Percentiles rank a stretch among this genome's conserved stretches.
Conservation (phyloP, 1,140 invertebrate genomes). For the Ephestia elutella region DNA sequence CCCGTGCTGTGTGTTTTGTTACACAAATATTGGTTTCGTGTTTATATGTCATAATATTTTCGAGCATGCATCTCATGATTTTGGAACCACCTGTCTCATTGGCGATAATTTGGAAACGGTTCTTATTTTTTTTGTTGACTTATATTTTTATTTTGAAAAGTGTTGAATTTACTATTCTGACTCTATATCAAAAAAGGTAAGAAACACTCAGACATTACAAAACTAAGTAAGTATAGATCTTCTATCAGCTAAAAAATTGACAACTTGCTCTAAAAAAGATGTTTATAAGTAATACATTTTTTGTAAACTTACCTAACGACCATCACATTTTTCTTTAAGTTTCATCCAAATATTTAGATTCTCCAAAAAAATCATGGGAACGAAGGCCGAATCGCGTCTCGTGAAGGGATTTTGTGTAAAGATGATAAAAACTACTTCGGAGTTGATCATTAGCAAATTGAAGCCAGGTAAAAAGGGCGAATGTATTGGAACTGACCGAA, state of each 20-base stretch:
- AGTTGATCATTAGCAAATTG: conserved; percentile 56
- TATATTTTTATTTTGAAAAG: no score
- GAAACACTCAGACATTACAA: no score
- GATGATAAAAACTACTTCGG: conserved; percentile 15
- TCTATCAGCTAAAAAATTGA: no score
- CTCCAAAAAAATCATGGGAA: background rate
- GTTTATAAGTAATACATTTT: no score
- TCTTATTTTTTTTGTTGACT: no score
- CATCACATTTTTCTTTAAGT: background rate
- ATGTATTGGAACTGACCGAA: conserved; percentile 44
- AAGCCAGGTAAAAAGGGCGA: conserved; percentile 46
- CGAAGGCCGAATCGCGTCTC: background rate
- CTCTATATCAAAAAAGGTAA: no score
- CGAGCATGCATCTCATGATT: background rate
- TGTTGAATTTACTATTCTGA: background rate
- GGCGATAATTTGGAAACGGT: background rate
- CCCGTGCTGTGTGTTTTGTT: conserved; percentile 4
- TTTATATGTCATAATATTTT: background rate
- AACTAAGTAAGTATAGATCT: no score
- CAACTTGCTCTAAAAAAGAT: no score
- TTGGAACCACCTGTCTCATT: background rate
- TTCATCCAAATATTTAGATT: background rate
- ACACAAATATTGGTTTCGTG: conserved; percentile 5
- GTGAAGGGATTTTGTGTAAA: background rate
- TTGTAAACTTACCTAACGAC: background rate